Evolutionary conservation across 2,797 vertebrate species (phyloP).

Genomic region (Sebastiscus albofasciatus): DNA sequence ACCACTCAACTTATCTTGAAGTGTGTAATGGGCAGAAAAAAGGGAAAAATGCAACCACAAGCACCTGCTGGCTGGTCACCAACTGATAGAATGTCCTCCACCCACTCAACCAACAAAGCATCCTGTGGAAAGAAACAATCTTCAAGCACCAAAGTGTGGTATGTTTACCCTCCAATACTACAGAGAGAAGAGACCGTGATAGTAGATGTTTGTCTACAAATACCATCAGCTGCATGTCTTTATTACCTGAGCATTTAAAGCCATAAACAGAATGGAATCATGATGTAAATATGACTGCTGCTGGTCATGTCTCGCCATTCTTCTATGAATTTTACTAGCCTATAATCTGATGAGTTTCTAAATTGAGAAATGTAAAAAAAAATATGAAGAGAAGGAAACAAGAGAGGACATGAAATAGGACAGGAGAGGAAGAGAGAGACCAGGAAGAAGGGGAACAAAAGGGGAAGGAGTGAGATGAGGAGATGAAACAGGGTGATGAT

Average conservation of each 20-base stretch:
- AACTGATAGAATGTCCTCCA: slow-evolving; percentile 34
- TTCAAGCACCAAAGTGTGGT: slow-evolving; percentile 34
- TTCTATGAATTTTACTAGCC: background rate
- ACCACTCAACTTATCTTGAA: slow-evolving; percentile 30
- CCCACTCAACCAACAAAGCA: slow-evolving; percentile 23
- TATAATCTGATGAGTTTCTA: background rate
- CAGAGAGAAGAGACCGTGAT: background rate
- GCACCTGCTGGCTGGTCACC: slow-evolving; percentile 22
- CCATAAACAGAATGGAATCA: slow-evolving; percentile 32
- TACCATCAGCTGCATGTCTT: slow-evolving; percentile 37
- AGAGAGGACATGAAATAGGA: too few species aligned
- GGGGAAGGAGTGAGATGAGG: background rate
- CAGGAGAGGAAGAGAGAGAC: background rate
- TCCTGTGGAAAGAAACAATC: background rate
- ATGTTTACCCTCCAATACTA: background rate
- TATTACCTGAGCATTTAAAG: slow-evolving; percentile 69
- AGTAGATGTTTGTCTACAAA: slow-evolving; percentile 56
- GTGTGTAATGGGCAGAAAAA: background rate
- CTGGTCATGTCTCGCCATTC: slow-evolving; percentile 20
- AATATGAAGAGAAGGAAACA: background rate
- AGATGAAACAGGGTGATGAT: background rate
- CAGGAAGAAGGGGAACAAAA: background rate
- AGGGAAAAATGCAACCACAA: slow-evolving; percentile 6
- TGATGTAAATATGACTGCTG: slow-evolving; percentile 39
- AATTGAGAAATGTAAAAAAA: background rate